Base-by-base conservation (phyloP, 2,888 invertebrate species). In the Adelognathus sp. region DNA sequence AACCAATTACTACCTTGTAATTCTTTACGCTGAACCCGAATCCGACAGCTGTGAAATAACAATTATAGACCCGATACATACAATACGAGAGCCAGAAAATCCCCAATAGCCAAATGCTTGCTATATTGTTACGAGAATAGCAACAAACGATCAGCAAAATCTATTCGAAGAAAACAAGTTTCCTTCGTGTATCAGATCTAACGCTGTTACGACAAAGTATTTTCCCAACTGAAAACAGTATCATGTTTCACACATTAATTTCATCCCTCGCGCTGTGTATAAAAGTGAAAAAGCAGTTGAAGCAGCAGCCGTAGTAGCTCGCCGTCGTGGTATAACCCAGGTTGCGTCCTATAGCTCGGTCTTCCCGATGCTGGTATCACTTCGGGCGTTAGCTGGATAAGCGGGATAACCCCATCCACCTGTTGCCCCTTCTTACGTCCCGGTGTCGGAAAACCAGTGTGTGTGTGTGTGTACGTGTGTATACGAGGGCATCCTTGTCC, bases 321-420 rank as follows among this genome's bases (percentile, higher is more conserved):
- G 11, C 1, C 50, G 52, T 6, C 50, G 9, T 36, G 50, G 50
- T 11, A 50, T 50, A n/a, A n/a, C n/a, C 21, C 33, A 24, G 21
- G 24, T 4, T 64, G 4, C 1, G 11, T n/a, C 33, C 41, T 39
- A 41, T 75, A 46, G 80, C 69, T 80, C n/a, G 79, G 85, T 83
- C 85, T 88, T 86, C 85, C 84, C 84, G 85, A n/a, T 84, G 75
- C 46, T 61, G 85, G 87, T 89, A 89, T 90, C 89, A 89, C 89
- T 89, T 86, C 87, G 87, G 87, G 88, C 89, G 89, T 90, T 88
- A 88, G 89, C 89, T 64, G 90, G 91, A 91, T 91, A 90, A 91
- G 89, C 91, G 85, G 88, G 89, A 82, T 90, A 91, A 90, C 89
- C 87, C 89, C 90, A 88, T 91, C 91, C 91, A 91, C 91, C 91